Percentiles rank a stretch among this genome's conserved stretches.
Conservation (phyloP, 1,140 invertebrate species). For the Phthorimaea operculella region DNA sequence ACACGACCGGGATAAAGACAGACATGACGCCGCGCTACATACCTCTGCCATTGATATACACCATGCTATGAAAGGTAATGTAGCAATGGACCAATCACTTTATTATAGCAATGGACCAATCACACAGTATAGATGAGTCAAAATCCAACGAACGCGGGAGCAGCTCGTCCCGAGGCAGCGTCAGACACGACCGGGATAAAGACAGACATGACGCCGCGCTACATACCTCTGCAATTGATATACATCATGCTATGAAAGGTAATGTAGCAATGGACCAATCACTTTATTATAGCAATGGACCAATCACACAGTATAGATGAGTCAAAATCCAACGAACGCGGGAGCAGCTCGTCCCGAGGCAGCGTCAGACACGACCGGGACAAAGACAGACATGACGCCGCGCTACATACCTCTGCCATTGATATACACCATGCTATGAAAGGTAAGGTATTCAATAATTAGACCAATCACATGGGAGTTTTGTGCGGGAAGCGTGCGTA, state of each 20-base stretch:
- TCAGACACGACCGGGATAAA: not conserved
- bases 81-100: no score
- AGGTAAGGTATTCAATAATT: no score
- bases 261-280: no score
- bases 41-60: constrained; percentile 22
- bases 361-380: constrained; percentile 2
- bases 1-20: not conserved
- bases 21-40: no score
- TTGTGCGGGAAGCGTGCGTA: no score
- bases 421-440: constrained; percentile 19
- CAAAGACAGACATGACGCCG: no score
- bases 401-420: constrained; percentile 11
- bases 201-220: no score
- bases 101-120: constrained; percentile 19
- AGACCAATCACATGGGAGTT: no score
- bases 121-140: constrained; percentile 25
- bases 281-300: constrained; percentile 19
- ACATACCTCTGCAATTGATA: constrained; percentile 17
- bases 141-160: constrained; percentile 24
- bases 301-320: constrained; percentile 23
- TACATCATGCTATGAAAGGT: constrained; percentile 19
- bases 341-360: constrained; percentile 16
- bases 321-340: constrained; percentile 27
- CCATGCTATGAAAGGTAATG: no score
- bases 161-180: constrained; percentile 17